Base-by-base conservation (phyloP, 2,888 invertebrate genomes). In the Bembecia ichneumoniformis region DNA sequence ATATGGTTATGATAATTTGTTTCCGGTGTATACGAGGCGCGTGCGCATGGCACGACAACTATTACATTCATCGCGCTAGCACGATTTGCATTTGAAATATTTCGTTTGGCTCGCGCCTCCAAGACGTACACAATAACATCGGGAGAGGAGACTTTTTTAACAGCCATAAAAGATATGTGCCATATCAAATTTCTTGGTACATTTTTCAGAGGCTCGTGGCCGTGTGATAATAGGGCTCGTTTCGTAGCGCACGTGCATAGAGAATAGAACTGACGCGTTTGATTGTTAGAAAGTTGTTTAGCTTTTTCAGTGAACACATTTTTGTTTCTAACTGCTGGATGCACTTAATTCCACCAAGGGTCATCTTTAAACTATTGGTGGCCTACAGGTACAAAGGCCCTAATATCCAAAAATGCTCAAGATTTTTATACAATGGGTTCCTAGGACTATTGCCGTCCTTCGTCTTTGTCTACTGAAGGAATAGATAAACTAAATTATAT, bases 21-120 rank as follows among this genome's bases (percentile, higher is more conserved):
- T 83, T 86, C 87, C 87, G 87, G 84, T 80, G 84, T 80, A 75
- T 74, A 64, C 58, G 64, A 76, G 79, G 74, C 84, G 83, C 86
- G 87, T 84, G 86, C 86, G 84, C 87, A 71, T 61, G 71, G 65
- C 83, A 79, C 84, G 82, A 84, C 82, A 77, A 81, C 83, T 81
- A 80, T 83, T 82, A 84, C 86, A 82, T 82, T 87, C 83, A 86
- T 82, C 71, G 80, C 78, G 77, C 76, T 77, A 71, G 81, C 83
- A 84, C 87, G 86, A 87, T 87, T 87, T 87, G 87, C 86, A 87
- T 87, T 83, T 86, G 86, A 87, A 86, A 81, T 80, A 84, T 83
- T 83, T 82, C 68, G 76, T 81, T 71, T 68, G 73, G 71, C 75
- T 77, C 79, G 77, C 77, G 82, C 77, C 78, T 70, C 62, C 70